phyloP scores from a whole-genome alignment of 1,140 invertebrate genomes.

The Drosophila orosa region DNA sequence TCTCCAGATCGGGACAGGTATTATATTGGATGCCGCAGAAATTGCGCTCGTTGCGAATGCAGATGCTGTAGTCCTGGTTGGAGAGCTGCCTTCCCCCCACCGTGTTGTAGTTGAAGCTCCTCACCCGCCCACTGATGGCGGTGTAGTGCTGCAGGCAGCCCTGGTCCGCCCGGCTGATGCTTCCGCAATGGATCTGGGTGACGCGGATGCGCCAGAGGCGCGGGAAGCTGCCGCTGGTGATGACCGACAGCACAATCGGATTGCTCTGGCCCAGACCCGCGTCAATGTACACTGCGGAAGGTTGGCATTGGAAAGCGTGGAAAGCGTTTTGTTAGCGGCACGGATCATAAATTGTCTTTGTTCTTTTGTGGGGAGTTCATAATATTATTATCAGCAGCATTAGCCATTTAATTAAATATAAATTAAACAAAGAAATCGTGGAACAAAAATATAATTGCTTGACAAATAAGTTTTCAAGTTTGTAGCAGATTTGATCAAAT shows the following conservation, averaged over 20 bases:
- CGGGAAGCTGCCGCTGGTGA: constrained; percentile 91
- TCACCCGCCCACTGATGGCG: constrained; percentile 91
- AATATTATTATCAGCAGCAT: neutral
- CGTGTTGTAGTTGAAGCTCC: constrained; percentile 93
- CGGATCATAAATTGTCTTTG: constrained; percentile 1
- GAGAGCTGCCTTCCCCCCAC: constrained; percentile 91
- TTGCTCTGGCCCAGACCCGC: constrained; percentile 90
- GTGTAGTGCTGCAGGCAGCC: constrained; percentile 92
- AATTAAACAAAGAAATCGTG: neutral
- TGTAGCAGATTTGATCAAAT: neutral
- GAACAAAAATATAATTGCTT: neutral
- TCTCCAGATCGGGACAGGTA: constrained; percentile 87
- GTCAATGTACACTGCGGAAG: constrained; percentile 91
- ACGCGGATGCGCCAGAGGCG: constrained; percentile 92
- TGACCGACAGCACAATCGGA: constrained; percentile 91
- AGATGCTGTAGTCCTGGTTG: constrained; percentile 95
- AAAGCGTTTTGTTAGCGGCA: constrained; percentile 3
- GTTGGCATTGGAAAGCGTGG: constrained; percentile 11
- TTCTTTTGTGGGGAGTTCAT: neutral
- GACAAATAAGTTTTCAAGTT: neutral
- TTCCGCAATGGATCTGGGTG: constrained; percentile 90
- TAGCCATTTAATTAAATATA: neutral
- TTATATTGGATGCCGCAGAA: constrained; percentile 95
- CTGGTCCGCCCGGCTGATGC: constrained; percentile 90
- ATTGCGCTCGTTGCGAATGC: constrained; percentile 92